phyloP scores from a whole-genome alignment of 2,797 vertebrate genomes.

The Trachurus trachurus region DNA sequence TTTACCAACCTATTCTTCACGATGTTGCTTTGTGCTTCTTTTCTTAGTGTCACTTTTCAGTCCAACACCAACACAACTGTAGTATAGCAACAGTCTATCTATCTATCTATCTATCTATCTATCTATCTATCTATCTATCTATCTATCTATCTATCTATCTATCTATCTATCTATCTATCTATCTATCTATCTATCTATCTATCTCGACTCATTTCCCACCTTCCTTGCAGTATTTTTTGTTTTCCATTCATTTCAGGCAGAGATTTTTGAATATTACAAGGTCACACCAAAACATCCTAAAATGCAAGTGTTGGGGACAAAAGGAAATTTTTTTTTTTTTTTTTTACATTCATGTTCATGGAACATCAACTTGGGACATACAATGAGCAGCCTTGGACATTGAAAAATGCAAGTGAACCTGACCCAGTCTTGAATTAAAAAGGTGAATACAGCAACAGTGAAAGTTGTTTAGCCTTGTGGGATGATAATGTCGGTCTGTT shows the following conservation, averaged over 20 bases:
- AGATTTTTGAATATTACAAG: conserved; percentile 28
- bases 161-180: conserved; percentile 10
- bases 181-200: background rate
- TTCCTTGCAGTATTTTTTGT: conserved; percentile 42
- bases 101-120: conserved; percentile 2
- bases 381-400: conserved; percentile 2
- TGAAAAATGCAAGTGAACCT: background rate
- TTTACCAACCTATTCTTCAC: conserved; percentile 59
- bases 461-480: background rate
- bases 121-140: conserved; percentile 21
- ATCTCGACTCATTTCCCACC: conserved; percentile 39
- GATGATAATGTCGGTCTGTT: no score
- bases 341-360: background rate
- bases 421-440: background rate
- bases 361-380: background rate
- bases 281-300: background rate
- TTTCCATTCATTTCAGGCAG: conserved; percentile 40
- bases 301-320: background rate
- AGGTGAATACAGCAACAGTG: background rate
- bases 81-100: conserved; percentile 32
- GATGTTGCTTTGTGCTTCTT: conserved; percentile 46
- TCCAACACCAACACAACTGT: background rate
- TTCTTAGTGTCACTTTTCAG: conserved; percentile 42
- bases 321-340: background rate
- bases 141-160: conserved; percentile 18